Conservation (phyloP, 2,113 vertebrate species). For the Plectropomus leopardus region DNA sequence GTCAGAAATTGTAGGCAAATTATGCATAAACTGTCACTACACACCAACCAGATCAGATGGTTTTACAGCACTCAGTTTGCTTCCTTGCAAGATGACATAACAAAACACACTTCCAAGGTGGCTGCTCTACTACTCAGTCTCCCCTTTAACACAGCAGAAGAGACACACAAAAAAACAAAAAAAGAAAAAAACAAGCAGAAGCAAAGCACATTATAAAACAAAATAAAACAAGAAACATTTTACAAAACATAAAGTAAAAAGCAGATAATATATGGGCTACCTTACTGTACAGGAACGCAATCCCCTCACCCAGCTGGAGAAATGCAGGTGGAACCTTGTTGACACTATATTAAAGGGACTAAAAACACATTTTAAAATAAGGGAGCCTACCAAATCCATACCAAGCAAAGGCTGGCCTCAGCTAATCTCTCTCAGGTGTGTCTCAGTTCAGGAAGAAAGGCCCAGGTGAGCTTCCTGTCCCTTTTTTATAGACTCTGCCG, state of each 20-base stretch:
- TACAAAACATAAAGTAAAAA: not conserved
- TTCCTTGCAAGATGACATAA: no score
- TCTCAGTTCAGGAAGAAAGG: not conserved
- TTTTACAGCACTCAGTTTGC: no score
- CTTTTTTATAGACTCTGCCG: not conserved
- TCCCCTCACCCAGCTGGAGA: not conserved
- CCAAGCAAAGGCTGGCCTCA: not conserved
- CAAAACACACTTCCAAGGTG: no score
- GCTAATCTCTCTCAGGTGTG: not conserved
- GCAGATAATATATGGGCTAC: not conserved
- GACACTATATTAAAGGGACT: not conserved
- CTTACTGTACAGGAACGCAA: not conserved
- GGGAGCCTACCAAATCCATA: not conserved
- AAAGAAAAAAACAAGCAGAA: no score
- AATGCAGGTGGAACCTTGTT: not conserved
- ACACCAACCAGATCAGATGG: not conserved
- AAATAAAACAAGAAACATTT: not conserved
- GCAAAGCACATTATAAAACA: no score
- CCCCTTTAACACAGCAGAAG: no score
- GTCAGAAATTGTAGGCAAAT: not conserved
- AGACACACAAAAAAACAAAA: no score
- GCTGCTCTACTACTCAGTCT: no score
- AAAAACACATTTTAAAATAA: not conserved
- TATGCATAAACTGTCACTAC: not conserved
- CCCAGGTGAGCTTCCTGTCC: not conserved